Evolutionary conservation across 64 coral and sea anemone genomes (phyloP).

Genomic region (Hydrozoanthus tunicans): DNA sequence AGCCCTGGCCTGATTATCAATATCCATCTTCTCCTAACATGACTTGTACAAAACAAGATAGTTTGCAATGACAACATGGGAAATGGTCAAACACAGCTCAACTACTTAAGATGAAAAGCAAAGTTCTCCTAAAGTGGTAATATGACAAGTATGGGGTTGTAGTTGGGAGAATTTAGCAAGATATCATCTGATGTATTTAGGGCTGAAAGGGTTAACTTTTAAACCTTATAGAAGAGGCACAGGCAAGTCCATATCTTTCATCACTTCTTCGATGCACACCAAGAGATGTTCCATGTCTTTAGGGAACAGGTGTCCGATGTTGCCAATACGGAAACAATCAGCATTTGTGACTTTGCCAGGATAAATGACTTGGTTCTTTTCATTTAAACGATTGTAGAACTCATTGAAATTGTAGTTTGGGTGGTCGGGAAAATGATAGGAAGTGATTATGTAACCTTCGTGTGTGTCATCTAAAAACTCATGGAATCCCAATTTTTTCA

Average conservation of each 20-base stretch:
- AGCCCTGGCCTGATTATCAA: too few relatives aligned
- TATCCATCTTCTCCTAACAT: too few relatives aligned
- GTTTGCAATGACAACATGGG: too few relatives aligned
- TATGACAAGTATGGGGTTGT: too few relatives aligned
- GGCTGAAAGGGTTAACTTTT: too few relatives aligned
- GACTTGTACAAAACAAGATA: too few relatives aligned
- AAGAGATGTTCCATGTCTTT: conserved; percentile 89
- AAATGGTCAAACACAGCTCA: too few relatives aligned
- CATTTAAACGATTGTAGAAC: conserved; percentile 91
- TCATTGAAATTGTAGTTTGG: conserved; percentile 86
- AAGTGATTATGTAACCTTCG: conserved; percentile 96
- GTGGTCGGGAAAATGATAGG: conserved; percentile 87
- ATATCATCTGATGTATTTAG: too few relatives aligned
- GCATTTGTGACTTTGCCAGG: conserved; percentile 88
- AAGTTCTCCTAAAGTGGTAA: too few relatives aligned
- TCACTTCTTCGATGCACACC: conserved; percentile 79
- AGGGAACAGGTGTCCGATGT: conserved; percentile 91
- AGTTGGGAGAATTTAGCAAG: too few relatives aligned
- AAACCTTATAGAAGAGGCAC: conserved; percentile 34
- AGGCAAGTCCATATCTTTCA: conserved; percentile 79
- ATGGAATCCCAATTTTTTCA: conserved; percentile 89
- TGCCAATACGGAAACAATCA: conserved; percentile 91
- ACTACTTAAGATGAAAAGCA: too few relatives aligned
- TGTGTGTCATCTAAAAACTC: conserved; percentile 91
- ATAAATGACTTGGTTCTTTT: conserved; percentile 94